Base-by-base conservation (phyloP, 2,888 invertebrate genomes). In the Epicampocera succincta region DNA sequence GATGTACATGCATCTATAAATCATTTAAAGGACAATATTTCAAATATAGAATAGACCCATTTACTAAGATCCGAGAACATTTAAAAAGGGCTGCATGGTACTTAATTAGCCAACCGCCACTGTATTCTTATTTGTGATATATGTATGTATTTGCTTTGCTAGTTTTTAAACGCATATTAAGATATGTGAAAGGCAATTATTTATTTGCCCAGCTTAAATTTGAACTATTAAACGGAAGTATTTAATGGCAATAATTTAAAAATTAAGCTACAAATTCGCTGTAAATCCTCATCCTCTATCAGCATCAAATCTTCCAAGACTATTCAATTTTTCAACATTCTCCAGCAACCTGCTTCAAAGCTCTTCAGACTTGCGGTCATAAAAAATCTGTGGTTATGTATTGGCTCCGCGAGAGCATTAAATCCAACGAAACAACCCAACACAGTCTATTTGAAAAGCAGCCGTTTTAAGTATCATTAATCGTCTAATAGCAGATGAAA, bases 241-340 rank as follows among this genome's bases (percentile, higher is more conserved):
- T 65, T 65, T 50, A 75, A 65, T 71, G 69, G 69, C 75, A 65
- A 71, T 69, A 65, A 80, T 80, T 74, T 75, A 52, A 75, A 79
- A 75, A 80, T 75, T 75, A 74, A 69, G 69, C 66, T 69, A 69
- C 79, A 63, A 80, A 80, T 63, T 63, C 71, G 69, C 80, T 65
- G 71, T 69, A 80, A 80, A 75, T 80, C 80, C 50, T 65, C 12
- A n/a, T 15, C 33, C 2, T 38, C 52, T 71, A 75, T 75, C 80
- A 46, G 50, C 21, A 19, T 9, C 42, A 56, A 66, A 78, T 78
- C 72, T 66, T 40, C 33, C 3, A 9, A 19, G 33, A 63, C 56
- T 44, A 75, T 80, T 33, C 9, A 33, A 33, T 33, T 33, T 69
- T 74, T 71, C n/a, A 58, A 58, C 38, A 69, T 61, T 8, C 52